A percentile compares a stretch with the other conserved stretches of the same genome.
Conservation (phyloP, 92 coral and sea anemone species). For the Parazoanthus swiftii region DNA sequence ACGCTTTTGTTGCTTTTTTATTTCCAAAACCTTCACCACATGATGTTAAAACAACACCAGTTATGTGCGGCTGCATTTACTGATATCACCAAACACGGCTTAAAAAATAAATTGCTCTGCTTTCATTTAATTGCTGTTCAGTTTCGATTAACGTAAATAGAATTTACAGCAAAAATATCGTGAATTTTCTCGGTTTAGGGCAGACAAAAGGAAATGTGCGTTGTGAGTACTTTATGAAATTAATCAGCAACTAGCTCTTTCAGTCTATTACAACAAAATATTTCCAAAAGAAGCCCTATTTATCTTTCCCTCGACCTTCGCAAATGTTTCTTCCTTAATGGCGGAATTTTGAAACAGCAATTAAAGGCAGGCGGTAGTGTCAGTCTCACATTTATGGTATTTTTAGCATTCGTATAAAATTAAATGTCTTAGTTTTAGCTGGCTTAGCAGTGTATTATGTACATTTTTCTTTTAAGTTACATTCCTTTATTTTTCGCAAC, state of each 20-base stretch:
- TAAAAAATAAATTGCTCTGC: not conserved
- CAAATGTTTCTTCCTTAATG: not conserved
- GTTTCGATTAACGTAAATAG: not conserved
- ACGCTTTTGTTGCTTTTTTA: not conserved
- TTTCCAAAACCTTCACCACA: not conserved
- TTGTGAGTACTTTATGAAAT: not conserved
- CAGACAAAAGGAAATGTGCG: not conserved
- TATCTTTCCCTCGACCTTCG: not conserved
- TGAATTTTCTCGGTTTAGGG: not conserved
- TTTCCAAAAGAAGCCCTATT: not conserved
- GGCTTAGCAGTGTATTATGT: not conserved
- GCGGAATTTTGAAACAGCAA: not conserved
- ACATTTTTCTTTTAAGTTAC: not conserved
- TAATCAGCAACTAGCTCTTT: not conserved
- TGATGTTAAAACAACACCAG: not conserved
- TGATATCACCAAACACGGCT: too few species aligned
- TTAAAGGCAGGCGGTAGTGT: not conserved
- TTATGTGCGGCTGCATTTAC: too few species aligned
- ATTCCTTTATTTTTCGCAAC: not conserved
- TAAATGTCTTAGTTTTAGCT: not conserved
- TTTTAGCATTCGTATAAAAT: not conserved
- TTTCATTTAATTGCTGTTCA: not conserved
- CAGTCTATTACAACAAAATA: not conserved
- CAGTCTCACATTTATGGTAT: too few species aligned
- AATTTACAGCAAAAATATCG: not conserved